Conservation (phyloP, 2,113 vertebrate genomes). For the Prunella himalayana region DNA sequence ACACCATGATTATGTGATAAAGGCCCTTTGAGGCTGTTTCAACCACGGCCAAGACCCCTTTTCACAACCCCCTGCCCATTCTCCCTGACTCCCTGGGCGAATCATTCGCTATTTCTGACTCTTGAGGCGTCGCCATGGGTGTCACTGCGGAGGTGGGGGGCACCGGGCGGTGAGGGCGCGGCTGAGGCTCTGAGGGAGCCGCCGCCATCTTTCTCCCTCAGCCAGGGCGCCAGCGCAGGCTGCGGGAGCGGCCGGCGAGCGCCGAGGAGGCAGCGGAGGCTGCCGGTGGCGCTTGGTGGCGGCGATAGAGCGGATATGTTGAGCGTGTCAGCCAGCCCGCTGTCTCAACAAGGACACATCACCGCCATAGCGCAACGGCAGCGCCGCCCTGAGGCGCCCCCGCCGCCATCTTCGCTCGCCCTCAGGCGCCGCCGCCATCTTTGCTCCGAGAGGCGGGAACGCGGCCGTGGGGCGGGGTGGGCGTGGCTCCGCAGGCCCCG, state of each 20-base stretch:
- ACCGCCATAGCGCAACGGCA: rapidly evolving
- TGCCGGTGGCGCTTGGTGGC: not conserved
- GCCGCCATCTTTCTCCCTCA: not conserved
- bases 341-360: rapidly evolving
- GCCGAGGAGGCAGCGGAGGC: not conserved
- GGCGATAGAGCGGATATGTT: rapidly evolving
- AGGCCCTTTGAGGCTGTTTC: not conserved
- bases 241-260: no score
- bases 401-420: not conserved
- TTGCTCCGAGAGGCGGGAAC: not conserved
- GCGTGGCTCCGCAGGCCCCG: rapidly evolving
- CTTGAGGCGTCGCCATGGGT: not conserved
- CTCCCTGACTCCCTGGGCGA: no score
- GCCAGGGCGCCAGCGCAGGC: not conserved
- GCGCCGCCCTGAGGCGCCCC: rapidly evolving
- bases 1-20: rapidly evolving
- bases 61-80: not conserved
- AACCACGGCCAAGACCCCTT: not conserved
- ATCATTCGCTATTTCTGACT: not conserved
- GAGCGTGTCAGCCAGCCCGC: no score
- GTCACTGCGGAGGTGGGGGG: not conserved
- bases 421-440: not conserved
- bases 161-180: not conserved
- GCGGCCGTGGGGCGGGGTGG: rapidly evolving
- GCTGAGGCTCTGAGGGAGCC: not conserved